These are phyloP conservation scores for Oryctes rhinoceros DNA, from an alignment of 1,140 invertebrate genomes.

Conservation along the genomic window DNA sequence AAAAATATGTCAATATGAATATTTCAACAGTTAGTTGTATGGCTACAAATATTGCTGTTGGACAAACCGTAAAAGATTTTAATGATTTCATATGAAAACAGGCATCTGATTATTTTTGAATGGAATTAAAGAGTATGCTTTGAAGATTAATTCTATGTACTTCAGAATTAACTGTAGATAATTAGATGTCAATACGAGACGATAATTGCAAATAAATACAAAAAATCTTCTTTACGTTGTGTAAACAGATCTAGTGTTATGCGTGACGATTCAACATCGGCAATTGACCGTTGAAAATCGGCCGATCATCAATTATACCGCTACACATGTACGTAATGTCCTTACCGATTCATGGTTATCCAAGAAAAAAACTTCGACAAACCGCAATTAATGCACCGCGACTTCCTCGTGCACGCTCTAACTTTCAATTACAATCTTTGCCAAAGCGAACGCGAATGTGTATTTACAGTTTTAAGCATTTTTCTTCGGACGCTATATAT, in stretches of 20 bases:
- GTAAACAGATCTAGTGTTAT: not conserved
- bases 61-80: no score
- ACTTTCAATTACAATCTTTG: not conserved
- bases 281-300: not conserved
- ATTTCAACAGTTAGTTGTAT: no score
- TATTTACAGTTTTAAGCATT: conserved; percentile 3
- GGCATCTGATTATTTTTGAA: no score
- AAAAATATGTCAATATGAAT: no score
- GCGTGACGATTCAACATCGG: not conserved
- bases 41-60: no score
- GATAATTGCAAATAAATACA: not conserved
- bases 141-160: no score
- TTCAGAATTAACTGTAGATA: no score
- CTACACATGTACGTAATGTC: not conserved
- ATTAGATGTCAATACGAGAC: not conserved
- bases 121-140: no score
- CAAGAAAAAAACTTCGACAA: not conserved
- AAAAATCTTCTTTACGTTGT: not conserved
- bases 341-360: not conserved
- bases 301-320: not conserved
- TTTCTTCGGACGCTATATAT: not conserved
- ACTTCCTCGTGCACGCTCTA: not conserved
- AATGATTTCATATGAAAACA: no score
- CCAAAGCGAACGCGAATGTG: not conserved
- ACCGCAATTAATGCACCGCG: not conserved